phyloP scores from a whole-genome alignment of 2,888 invertebrate genomes.

The Morpho deidamia region DNA sequence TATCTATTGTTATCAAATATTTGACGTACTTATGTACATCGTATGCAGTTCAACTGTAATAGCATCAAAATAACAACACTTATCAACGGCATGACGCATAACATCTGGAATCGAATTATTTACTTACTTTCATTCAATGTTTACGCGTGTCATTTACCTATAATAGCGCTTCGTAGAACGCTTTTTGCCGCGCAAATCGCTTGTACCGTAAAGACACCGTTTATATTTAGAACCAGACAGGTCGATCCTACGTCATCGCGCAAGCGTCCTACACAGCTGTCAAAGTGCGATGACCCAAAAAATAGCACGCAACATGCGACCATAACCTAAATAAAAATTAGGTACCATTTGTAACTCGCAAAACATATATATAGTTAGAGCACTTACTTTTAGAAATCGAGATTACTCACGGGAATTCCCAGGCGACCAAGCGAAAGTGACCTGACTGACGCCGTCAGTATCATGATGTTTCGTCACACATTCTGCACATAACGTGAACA shows the following conservation, averaged over 20 bases:
- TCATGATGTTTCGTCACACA: slow-evolving; percentile 61
- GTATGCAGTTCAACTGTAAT: neutral
- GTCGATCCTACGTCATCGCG: slow-evolving; percentile 71
- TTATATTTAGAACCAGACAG: slow-evolving; percentile 62
- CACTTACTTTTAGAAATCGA: slow-evolving; percentile 47
- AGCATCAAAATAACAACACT: slow-evolving; percentile 8
- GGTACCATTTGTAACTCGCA: slow-evolving; percentile 18
- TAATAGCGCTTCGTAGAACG: slow-evolving; percentile 3
- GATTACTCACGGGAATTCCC: slow-evolving; percentile 60
- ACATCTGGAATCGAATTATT: slow-evolving; percentile 1
- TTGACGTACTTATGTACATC: neutral
- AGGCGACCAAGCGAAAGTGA: slow-evolving; percentile 65
- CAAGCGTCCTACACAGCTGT: slow-evolving; percentile 66
- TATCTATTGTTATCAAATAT: neutral
- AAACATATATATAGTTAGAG: slow-evolving; percentile 18
- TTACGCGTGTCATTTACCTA: slow-evolving; percentile 9
- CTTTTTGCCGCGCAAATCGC: slow-evolving; percentile 29
- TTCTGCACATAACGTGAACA: slow-evolving; percentile 41
- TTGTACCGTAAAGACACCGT: slow-evolving; percentile 35
- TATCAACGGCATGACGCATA: slow-evolving; percentile 13
- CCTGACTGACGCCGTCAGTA: slow-evolving; percentile 51
- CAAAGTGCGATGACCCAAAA: slow-evolving; percentile 71
- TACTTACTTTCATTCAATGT: neutral
- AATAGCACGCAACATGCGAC: slow-evolving; percentile 62
- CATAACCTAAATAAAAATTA: slow-evolving; percentile 45